Base-by-base conservation (phyloP, 2,113 vertebrate species). In the Mirza zaza region DNA sequence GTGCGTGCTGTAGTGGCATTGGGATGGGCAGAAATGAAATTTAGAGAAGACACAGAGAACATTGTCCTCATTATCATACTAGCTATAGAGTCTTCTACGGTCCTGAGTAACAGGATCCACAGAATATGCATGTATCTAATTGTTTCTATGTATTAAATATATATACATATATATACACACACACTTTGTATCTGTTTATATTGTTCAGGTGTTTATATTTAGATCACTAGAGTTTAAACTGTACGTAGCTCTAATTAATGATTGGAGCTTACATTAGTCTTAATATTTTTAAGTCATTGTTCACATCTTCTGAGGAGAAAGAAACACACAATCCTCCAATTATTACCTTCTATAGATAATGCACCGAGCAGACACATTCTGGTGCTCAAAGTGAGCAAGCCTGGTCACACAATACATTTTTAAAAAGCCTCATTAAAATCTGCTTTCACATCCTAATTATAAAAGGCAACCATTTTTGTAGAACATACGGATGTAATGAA, bases 1-100 rank as follows among this genome's bases (percentile, higher is more conserved):
- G 20, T 2, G n/a, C 1, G 0, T 27, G 11, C 2, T 13, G 20
- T 0, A 27, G 61, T 23, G 13, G 29, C 32, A 23, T 20, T n/a
- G 91, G 48, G 10, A 45, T 1, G 32, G 48, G 23, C n/a, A 20
- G 11, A 79, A 65, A 8, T 42, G 61, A 23, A 45, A 71, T 57
- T 65, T 15, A 36, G 57, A 25, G 7, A 13, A 59, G 70, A 27
- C 42, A n/a, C 29, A 25, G 20, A 73, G 5, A 13, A 81, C 25
- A 5, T 29, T 10, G 42, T 17, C 6, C 8, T 27, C 6, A 3
- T 42, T 20, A 5, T 29, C 36, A 84, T 1, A 1, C n/a, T 67
- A 70, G 29, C 11, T 23, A 6, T 20, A 75, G 45, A 65, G 36
- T 25, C 57, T 65, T 8, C 4, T 3, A 0, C 3, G 15, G 73